A percentile compares a stretch with the other conserved stretches of the same genome.
These are phyloP conservation scores for Saccopteryx bilineata DNA, from an alignment of 2,113 vertebrate species.

Conservation along the genomic window DNA sequence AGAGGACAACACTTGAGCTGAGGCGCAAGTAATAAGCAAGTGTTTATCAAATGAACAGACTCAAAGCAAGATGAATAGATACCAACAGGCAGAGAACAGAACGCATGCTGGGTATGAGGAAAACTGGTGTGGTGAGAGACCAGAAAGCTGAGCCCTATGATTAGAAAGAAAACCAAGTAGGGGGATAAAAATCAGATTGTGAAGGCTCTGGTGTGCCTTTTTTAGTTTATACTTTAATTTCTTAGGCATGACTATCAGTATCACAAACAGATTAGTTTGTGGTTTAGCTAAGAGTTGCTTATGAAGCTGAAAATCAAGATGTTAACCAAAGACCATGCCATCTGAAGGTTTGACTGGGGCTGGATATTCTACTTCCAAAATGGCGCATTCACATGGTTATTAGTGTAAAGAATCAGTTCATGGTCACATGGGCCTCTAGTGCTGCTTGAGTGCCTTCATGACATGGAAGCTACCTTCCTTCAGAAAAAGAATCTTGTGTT, in stretches of 20 bases:
- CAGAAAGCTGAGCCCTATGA: not conserved
- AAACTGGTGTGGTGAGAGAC: not conserved
- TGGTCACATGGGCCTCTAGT: not conserved
- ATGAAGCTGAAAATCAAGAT: slow-evolving; percentile 17
- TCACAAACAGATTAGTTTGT: not conserved
- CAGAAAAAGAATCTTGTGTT: not conserved
- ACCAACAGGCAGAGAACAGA: not conserved
- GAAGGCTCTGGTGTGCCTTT: not conserved
- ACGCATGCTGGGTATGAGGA: not conserved
- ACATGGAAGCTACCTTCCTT: not conserved
- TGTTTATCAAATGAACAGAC: not conserved
- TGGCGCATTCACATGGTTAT: not conserved
- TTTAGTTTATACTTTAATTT: not conserved
- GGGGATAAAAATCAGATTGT: not conserved
- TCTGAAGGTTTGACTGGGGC: not conserved
- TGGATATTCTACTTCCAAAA: not conserved
- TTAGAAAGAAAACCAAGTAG: not conserved
- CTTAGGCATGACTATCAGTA: not conserved
- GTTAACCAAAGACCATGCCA: not conserved
- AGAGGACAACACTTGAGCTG: not conserved
- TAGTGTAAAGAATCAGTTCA: not conserved
- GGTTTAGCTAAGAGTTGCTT: not conserved
- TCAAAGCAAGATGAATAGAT: not conserved
- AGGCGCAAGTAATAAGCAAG: not conserved
- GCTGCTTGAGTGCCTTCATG: not conserved